Evolutionary conservation across 2,797 vertebrate genomes (phyloP).

Genomic region (Spatula versicolor): DNA sequence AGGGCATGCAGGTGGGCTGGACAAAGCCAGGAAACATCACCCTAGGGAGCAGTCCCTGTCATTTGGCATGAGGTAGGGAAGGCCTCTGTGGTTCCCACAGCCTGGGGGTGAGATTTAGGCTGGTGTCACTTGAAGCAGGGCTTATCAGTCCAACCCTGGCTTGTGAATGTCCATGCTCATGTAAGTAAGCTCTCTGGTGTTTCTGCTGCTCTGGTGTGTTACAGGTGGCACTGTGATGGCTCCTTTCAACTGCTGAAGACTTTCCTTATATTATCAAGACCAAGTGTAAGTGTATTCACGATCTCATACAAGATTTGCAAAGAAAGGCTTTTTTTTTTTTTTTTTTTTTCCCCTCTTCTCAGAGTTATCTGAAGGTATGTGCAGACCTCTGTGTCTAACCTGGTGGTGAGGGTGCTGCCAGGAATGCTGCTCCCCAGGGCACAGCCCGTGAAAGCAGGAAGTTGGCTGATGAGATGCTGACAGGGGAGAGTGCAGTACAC

Average conservation of each 20-base stretch:
- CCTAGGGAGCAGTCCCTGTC: neutral
- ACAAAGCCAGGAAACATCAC: neutral
- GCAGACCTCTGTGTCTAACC: neutral
- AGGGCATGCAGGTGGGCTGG: neutral
- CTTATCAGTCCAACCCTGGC: neutral
- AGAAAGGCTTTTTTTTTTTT: neutral
- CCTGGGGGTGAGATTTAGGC: neutral
- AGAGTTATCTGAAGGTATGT: neutral
- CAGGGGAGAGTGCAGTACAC: neutral
- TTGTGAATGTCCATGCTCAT: neutral
- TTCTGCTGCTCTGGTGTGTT: neutral
- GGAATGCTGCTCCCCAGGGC: fast-evolving
- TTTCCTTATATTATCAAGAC: neutral
- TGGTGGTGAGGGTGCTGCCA: neutral
- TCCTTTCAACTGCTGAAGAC: neutral
- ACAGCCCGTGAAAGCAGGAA: neutral
- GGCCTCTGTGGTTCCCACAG: neutral
- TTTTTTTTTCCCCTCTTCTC: too few relatives aligned
- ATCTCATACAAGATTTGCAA: neutral
- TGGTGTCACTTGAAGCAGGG: neutral
- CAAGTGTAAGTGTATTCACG: neutral
- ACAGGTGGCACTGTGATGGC: neutral
- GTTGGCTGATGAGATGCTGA: neutral
- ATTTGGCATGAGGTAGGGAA: neutral
- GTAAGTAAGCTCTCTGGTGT: neutral